Base-by-base conservation (phyloP, 2,797 vertebrate species). In the Mergus octosetaceus region DNA sequence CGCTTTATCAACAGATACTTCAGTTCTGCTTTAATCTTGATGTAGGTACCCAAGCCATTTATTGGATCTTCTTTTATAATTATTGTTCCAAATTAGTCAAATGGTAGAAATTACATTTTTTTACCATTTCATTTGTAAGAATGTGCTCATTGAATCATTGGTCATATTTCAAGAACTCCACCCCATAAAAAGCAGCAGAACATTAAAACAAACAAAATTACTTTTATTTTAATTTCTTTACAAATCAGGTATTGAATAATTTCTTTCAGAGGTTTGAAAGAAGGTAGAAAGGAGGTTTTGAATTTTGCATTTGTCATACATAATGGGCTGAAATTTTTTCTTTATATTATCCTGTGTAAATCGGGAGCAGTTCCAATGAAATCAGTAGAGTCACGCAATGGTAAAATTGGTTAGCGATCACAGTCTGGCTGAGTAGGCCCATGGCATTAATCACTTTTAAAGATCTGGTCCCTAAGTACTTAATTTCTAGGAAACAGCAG, bases 401-500 rank as follows among this genome's bases (percentile, higher is more conserved):
- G 82, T 93, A 92, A 96, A 96, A 95, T 32, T 81, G 89, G 84
- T 77, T 89, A 74, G 84, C 39, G 70, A 95, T 92, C 91, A 53
- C 60, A 24, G 84, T 78, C 72, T 91, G 91, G 56, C 66, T 82
- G 36, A 75, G 53, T 15, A 83, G 73, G 73, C 60, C 93, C 77
- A 64, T 41, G 47, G 65, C 70, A 91, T 95, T 94, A 94, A 94
- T 95, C 92, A 93, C 64, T 82, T 95, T 89, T 89, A 96, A 94
- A 97, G 80, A 96, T 96, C 96, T 92, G 83, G 93, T 97, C 91
- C 95, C 81, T 76, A 58, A 86, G 58, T 85, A 95, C 75, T 97
- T 97, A 93, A 96, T 95, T 97, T 97, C 96, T 96, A 96, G 94
- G 96, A 96, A 97, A 93, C 85, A 71, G 95, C 87, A 91, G 90